Percentiles rank a stretch among this genome's conserved stretches.
These are phyloP conservation scores for Nymphalis urticae DNA, from an alignment of 2,888 invertebrate genomes.

Conservation along the genomic window DNA sequence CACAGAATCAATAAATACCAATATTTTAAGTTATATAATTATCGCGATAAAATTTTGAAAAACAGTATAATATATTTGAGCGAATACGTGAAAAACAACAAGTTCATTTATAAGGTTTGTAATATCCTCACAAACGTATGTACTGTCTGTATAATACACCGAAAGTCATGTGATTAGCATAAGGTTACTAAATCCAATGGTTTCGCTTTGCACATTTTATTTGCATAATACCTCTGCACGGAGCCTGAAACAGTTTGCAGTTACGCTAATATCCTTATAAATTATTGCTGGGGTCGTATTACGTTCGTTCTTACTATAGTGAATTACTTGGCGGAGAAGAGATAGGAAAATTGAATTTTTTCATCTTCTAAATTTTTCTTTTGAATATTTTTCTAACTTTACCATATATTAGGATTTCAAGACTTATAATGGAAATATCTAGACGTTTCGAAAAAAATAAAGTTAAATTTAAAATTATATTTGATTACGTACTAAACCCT, in stretches of 20 bases:
- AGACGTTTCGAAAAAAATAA: too few relatives aligned
- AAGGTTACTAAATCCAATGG: slow-evolving; percentile 35
- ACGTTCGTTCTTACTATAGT: slow-evolving; percentile 13
- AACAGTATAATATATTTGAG: too few relatives aligned
- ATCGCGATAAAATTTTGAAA: too few relatives aligned
- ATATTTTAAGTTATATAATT: too few relatives aligned
- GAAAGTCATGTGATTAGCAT: slow-evolving; percentile 30
- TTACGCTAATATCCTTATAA: slow-evolving; percentile 28
- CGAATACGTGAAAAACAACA: too few relatives aligned
- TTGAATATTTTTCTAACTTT: background rate
- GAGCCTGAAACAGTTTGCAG: slow-evolving; percentile 30
- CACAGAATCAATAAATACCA: too few relatives aligned
- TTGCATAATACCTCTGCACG: slow-evolving; percentile 35
- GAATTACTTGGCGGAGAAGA: background rate
- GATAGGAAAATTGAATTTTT: slow-evolving; percentile 12
- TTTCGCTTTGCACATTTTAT: slow-evolving; percentile 33
- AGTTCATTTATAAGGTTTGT: background rate
- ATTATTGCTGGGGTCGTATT: slow-evolving; percentile 27
- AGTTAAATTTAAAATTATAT: too few relatives aligned
- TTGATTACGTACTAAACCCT: too few relatives aligned
- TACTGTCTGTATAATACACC: background rate
- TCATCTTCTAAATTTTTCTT: slow-evolving; percentile 2
- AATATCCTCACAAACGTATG: background rate
- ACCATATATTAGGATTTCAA: background rate
- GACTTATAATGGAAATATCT: too few relatives aligned